Base-by-base conservation (phyloP, 2,888 invertebrate species). In the Diploptera punctata region DNA sequence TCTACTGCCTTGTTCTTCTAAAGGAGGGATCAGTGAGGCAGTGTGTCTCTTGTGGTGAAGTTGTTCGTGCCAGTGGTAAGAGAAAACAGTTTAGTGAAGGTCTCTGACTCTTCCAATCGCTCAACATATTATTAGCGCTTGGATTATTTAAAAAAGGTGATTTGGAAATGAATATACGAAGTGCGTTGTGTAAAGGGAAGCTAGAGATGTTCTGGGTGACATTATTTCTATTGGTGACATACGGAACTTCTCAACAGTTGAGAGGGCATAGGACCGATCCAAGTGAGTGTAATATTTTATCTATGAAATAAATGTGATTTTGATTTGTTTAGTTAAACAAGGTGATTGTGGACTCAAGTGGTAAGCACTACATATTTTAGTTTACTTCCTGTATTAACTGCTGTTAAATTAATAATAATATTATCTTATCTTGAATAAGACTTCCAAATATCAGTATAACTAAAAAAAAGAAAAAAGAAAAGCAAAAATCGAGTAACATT, bases 1-100 rank as follows among this genome's bases (percentile, higher is more conserved):
- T 52, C 29, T 5, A 52, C 21, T 24, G 13, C 24, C 24, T 26
- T 54, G 54, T 49, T 21, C 19, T 24, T 19, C 57, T 16, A 29
- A 26, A n/a, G 57, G 29, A 57, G 26, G 29, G 65, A 44, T 65
- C 65, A 65, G 47, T 65, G 44, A 21, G 65, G 65, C 65, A 65
- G 65, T 47, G 65, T 44, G 65, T 47, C 47, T 26, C 26, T 9
- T 26, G 19, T 47, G 26, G 65, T 65, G 44, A 47, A 29, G 44
- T 44, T 43, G 43, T 29, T 29, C 21, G 49, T 9, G 3, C 13
- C 54, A 21, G 54, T 19, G 31, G 61, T 4, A 10, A 33, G 61
- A 33, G 60, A 60, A 60, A 60, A 52, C 52, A 16, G 24, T 24
- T 52, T 52, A 24, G 52, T 52, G 24, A 0, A 49, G 24, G 47